These are phyloP conservation scores for Pseudomyrmex gracilis DNA, from an alignment of 1,140 invertebrate species.

Conservation along the genomic window DNA sequence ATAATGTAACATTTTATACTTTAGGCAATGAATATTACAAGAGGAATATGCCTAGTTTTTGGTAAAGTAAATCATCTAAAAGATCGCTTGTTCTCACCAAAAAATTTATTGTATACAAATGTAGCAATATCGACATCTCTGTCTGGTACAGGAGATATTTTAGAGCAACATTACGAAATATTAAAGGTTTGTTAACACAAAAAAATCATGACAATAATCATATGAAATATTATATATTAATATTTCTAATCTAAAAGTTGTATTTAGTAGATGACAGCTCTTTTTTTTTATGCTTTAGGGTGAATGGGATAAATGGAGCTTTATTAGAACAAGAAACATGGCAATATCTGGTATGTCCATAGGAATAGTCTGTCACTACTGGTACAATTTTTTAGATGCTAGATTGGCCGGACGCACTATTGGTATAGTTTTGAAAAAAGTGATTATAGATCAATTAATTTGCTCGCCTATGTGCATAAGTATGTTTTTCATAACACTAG, in stretches of 20 bases:
- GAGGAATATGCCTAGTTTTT: not conserved
- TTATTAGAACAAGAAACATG: constrained; percentile 91
- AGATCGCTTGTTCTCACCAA: constrained; percentile 87
- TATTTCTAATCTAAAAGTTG: constrained; percentile 8
- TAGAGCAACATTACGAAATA: constrained; percentile 95
- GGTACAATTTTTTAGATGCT: constrained; percentile 92
- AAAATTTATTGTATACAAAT: constrained; percentile 94
- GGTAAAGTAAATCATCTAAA: constrained; percentile 68
- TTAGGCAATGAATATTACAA: constrained; percentile 59
- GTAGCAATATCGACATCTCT: constrained; percentile 92
- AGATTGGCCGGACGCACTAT: constrained; percentile 89
- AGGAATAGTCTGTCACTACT: constrained; percentile 94
- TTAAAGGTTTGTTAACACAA: constrained; percentile 81
- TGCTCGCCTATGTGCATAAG: constrained; percentile 94
- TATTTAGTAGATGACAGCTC: not conserved
- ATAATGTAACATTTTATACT: constrained; percentile 17
- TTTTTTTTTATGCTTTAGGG: constrained; percentile 63
- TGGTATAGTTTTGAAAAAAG: constrained; percentile 92
- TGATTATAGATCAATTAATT: constrained; percentile 94
- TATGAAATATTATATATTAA: not conserved
- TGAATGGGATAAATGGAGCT: constrained; percentile 88
- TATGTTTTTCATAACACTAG: constrained; percentile 93
- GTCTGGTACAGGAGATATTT: constrained; percentile 91
- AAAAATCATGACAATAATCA: not conserved
- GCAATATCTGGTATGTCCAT: constrained; percentile 91